Percentiles rank a stretch among this genome's conserved stretches.
Conservation (phyloP, 2,888 invertebrate species). For the Empis livida region DNA sequence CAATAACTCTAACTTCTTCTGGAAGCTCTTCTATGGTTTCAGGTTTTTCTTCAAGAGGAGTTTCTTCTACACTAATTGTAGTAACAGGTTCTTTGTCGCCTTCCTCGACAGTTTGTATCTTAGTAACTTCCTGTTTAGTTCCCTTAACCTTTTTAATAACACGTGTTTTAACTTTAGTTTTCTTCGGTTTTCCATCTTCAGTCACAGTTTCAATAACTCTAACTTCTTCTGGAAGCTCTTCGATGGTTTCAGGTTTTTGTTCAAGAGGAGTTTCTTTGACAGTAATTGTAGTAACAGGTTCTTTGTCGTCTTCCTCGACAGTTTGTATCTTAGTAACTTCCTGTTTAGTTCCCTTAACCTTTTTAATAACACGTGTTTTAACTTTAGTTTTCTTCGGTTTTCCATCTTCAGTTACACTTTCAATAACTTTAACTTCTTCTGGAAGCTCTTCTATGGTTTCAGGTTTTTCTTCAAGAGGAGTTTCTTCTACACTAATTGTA, state of each 20-base stretch:
- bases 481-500: constrained; percentile 20
- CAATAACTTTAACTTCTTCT: constrained; percentile 22
- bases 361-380: constrained; percentile 29
- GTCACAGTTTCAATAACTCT: constrained; percentile 5
- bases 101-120: constrained; percentile 12
- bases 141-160: constrained; percentile 7
- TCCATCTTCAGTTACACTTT: constrained; percentile 18
- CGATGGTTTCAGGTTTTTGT: constrained; percentile 23
- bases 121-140: constrained; percentile 21
- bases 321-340: constrained; percentile 33
- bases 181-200: constrained; percentile 13
- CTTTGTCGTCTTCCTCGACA: constrained; percentile 28
- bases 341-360: constrained; percentile 20
- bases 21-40: constrained; percentile 11
- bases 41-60: constrained; percentile 14
- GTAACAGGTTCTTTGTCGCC: constrained; percentile 23
- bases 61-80: constrained; percentile 20
- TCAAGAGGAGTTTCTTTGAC: constrained; percentile 16
- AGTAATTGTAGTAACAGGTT: constrained; percentile 23
- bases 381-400: constrained; percentile 22
- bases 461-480: constrained; percentile 13
- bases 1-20: constrained; percentile 8
- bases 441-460: constrained; percentile 14
- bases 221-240: constrained; percentile 13
- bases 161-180: constrained; percentile 12